Evolutionary conservation across 2,797 vertebrate genomes (phyloP), one percentile per base, ranked within the genome.

Genomic region (Trematocara caparti): DNA sequence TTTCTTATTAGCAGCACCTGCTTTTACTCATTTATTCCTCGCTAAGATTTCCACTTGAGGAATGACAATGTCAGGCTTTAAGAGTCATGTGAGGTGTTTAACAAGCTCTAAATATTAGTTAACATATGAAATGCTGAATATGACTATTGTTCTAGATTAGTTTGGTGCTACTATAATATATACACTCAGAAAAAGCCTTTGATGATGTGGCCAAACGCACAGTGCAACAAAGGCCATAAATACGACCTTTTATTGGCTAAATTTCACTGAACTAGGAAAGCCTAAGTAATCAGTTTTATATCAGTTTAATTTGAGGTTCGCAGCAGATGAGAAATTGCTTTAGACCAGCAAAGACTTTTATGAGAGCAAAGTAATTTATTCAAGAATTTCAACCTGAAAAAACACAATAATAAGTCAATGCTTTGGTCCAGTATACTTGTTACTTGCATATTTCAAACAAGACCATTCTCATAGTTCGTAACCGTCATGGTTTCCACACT

Each of bases 1-100:
- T 91, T 89, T 89, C 24, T 57, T 49, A 82, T 82, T 71, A 81
- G 76, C 80, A 76, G 62, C 80, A 57, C 59, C 71, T 78, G 62
- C 47, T 80, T 83, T 75, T 71, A 71, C 66, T 71, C 66, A 71
- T 71, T 71, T 81, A 62, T 80, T 77, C 79, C 6, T 73, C 21
- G n/a, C 21, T 51, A 48, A 69, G 73, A 77, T 62, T 77, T 79
- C 32, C 40, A 83, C 6, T 32, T 48, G 43, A 73, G 13, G 12
- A 55, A 45, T 2, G 79, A 75, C 78, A 83, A 17, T 43, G 66
- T 86, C 71, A 17, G n/a, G n/a, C 2, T 47, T 82, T 2, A 27
- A 45, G 51, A 64, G 24, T 49, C 27, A 62, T 75, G 51, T 32
- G 49, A 84, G 45, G 50, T 83, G 76, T 77, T 83, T 55, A 51